These are phyloP conservation scores for Pithys albifrons DNA, from an alignment of 2,113 vertebrate species.

Conservation along the genomic window DNA sequence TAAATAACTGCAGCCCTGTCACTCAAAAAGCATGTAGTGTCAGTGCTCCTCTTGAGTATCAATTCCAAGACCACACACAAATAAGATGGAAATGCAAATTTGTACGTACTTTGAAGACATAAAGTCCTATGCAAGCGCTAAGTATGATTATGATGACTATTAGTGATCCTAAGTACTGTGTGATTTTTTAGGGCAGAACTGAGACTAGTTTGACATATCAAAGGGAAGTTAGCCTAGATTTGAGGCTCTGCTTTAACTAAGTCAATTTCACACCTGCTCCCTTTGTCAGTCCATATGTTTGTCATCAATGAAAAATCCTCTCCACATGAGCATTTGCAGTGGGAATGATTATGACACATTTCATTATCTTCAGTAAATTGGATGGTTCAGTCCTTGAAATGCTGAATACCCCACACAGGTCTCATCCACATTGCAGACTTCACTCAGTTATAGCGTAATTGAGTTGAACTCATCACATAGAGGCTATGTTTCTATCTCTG, in stretches of 20 bases:
- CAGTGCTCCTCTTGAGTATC: background rate
- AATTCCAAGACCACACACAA: background rate
- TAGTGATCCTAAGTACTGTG: background rate
- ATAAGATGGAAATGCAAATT: background rate
- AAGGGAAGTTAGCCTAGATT: conserved; percentile 19
- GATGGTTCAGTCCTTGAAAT: conserved; percentile 57
- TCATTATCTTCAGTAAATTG: conserved; percentile 66
- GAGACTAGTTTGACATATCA: conserved; percentile 13
- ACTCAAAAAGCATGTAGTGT: background rate
- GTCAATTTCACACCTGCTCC: conserved; percentile 68
- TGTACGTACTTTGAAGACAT: background rate
- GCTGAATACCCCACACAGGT: conserved; percentile 28
- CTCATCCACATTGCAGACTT: conserved; percentile 22
- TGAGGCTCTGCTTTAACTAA: conserved; percentile 41
- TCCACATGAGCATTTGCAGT: conserved; percentile 44
- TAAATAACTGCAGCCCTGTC: background rate
- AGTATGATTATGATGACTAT: background rate
- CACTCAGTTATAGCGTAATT: conserved; percentile 32
- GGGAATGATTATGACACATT: conserved; percentile 66
- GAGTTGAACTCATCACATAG: conserved; percentile 26
- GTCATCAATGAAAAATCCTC: conserved; percentile 63
- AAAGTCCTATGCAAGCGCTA: background rate
- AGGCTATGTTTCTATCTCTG: background rate
- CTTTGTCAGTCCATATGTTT: conserved; percentile 65
- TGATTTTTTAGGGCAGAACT: background rate